These are phyloP conservation scores for Drosophila mettleri DNA, from an alignment of 2,888 invertebrate genomes.

Conservation along the genomic window DNA sequence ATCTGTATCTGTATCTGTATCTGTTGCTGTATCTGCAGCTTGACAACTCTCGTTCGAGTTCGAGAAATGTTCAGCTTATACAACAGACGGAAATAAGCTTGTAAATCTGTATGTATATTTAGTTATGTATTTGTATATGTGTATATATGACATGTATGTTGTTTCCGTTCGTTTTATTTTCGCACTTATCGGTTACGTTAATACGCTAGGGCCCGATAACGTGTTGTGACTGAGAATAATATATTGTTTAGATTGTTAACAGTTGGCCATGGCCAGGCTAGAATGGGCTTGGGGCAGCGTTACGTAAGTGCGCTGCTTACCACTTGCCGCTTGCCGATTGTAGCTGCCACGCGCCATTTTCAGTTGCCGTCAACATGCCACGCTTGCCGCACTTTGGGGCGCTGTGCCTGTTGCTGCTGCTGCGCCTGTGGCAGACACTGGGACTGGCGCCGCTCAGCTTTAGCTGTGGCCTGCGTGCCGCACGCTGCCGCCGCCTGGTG, in stretches of 20 bases:
- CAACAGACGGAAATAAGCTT: too few relatives aligned
- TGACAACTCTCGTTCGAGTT: too few relatives aligned
- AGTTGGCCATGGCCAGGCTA: slow-evolving; percentile 5
- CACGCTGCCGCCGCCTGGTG: slow-evolving; percentile 27
- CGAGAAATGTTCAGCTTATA: too few relatives aligned
- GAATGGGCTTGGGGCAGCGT: too few relatives aligned
- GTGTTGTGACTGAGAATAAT: slow-evolving; percentile 10
- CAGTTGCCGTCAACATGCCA: slow-evolving; percentile 61
- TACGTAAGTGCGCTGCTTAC: too few relatives aligned
- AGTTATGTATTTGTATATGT: neutral
- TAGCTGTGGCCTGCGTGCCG: slow-evolving; percentile 16
- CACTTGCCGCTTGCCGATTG: neutral
- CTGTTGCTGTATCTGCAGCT: neutral
- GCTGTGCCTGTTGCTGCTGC: slow-evolving; percentile 55
- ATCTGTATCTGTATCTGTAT: neutral
- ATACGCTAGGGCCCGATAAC: slow-evolving; percentile 65
- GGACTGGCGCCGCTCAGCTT: slow-evolving; percentile 66
- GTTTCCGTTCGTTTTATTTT: slow-evolving; percentile 5
- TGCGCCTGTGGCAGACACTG: slow-evolving; percentile 67
- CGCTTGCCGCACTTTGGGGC: slow-evolving; percentile 64
- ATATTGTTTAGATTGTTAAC: slow-evolving; percentile 11
- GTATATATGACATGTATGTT: too few relatives aligned
- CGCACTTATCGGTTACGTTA: slow-evolving; percentile 72
- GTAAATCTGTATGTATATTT: slow-evolving; percentile 5
- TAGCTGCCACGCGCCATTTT: neutral